Conservation (phyloP, 2,797 vertebrate species). For the Phataginus tricuspis region DNA sequence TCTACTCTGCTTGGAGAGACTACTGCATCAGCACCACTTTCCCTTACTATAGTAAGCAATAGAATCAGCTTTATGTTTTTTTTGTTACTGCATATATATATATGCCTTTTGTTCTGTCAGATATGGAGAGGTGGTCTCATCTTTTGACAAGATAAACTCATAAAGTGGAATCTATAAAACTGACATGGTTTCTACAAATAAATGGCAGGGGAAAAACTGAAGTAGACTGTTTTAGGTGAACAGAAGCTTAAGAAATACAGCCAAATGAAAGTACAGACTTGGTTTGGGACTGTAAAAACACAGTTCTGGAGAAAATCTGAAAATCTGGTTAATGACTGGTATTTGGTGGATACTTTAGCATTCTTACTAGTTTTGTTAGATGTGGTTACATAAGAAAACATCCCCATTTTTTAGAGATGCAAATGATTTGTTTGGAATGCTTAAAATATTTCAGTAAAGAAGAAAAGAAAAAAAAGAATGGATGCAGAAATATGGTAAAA, state of each 20-base stretch:
- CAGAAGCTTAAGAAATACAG: slow-evolving; percentile 32
- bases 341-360: not conserved
- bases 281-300: slow-evolving; percentile 32
- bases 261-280: slow-evolving; percentile 7
- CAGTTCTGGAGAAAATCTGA: not conserved
- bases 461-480: not conserved
- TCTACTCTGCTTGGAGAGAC: not conserved
- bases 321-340: slow-evolving; percentile 8
- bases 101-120: not conserved
- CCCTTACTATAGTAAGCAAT: not conserved
- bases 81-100: not conserved
- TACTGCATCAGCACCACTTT: not conserved
- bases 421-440: slow-evolving; percentile 12
- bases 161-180: slow-evolving; percentile 24
- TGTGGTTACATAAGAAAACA: slow-evolving; percentile 20
- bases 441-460: slow-evolving; percentile 55
- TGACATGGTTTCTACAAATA: slow-evolving; percentile 23
- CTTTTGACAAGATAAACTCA: not conserved
- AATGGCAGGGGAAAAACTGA: not conserved
- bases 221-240: slow-evolving; percentile 12
- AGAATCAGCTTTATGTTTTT: slow-evolving; percentile 19
- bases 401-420: not conserved
- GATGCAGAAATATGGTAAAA: slow-evolving; percentile 28
- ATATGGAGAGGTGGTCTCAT: not conserved
- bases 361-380: slow-evolving; percentile 28